Conservation (phyloP, 2,888 invertebrate species). For the Plebejus argus region DNA sequence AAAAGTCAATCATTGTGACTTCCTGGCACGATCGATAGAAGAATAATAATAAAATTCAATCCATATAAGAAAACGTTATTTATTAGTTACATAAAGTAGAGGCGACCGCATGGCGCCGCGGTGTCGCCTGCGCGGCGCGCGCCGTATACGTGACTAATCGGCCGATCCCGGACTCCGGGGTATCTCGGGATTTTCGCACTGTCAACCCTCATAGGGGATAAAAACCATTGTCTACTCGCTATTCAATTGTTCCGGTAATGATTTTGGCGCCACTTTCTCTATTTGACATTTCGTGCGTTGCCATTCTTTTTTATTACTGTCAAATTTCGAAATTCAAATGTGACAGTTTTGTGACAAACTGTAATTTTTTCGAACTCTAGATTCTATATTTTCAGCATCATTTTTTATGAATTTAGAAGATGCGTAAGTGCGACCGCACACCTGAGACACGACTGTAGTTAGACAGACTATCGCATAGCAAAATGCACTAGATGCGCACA, state of each 20-base stretch:
- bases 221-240: background rate
- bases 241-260: background rate
- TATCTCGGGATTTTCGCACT: conserved; percentile 20
- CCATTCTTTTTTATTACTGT: background rate
- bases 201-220: conserved; percentile 15
- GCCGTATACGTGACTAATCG: conserved; percentile 58
- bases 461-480: no score
- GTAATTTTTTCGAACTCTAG: background rate
- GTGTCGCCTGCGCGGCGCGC: conserved; percentile 50
- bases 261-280: conserved; percentile 21
- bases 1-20: conserved; percentile 32
- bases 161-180: conserved; percentile 46
- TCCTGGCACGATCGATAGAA: conserved; percentile 39
- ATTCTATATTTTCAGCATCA: no score
- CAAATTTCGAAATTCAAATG: background rate
- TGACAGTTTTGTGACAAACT: background rate
- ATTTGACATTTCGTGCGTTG: background rate
- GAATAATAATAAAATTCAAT: conserved; percentile 45
- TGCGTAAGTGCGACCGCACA: no score
- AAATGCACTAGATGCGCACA: no score
- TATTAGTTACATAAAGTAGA: conserved; percentile 43
- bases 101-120: conserved; percentile 53
- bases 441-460: no score
- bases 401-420: no score
- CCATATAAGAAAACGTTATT: conserved; percentile 48